phyloP scores from a whole-genome alignment of 2,797 vertebrate genomes.

The Crypturellus tataupa region DNA sequence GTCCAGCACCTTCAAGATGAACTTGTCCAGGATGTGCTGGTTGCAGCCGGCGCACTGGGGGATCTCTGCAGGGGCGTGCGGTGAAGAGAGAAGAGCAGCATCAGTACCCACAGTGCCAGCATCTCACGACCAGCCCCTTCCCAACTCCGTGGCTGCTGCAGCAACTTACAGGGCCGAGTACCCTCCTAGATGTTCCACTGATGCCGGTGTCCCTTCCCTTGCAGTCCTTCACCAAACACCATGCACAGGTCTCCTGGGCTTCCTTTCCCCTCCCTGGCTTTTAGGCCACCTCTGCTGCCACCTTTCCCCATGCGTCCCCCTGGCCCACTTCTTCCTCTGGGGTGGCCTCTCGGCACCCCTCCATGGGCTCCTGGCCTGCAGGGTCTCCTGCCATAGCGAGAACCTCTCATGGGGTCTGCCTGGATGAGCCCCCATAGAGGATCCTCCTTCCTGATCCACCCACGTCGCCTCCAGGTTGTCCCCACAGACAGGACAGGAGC shows the following conservation, averaged over 20 bases:
- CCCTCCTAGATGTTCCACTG: neutral
- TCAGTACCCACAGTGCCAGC: conserved; percentile 1
- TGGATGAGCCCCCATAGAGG: neutral
- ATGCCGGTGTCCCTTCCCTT: neutral
- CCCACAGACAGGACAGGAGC: neutral
- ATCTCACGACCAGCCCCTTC: neutral
- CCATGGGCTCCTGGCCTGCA: too few species aligned
- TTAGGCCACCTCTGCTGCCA: rapidly evolving
- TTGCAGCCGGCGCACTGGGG: conserved; percentile 97
- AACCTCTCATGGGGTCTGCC: neutral
- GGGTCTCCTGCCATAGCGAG: neutral
- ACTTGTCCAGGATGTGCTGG: conserved; percentile 98
- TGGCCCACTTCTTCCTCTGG: neutral
- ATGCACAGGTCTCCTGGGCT: neutral
- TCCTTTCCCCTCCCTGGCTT: neutral
- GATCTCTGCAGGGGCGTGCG: conserved; percentile 85
- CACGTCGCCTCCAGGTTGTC: too few species aligned
- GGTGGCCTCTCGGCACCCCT: rapidly evolving
- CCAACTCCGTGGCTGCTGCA: too few species aligned
- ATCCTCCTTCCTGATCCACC: too few species aligned
- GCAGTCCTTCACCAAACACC: neutral
- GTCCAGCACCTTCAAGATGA: conserved; percentile 99
- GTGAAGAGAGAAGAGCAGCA: neutral
- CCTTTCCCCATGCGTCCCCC: rapidly evolving
- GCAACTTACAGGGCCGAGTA: neutral